Conservation (phyloP, 2,888 invertebrate genomes). For the Crioceris asparagi region DNA sequence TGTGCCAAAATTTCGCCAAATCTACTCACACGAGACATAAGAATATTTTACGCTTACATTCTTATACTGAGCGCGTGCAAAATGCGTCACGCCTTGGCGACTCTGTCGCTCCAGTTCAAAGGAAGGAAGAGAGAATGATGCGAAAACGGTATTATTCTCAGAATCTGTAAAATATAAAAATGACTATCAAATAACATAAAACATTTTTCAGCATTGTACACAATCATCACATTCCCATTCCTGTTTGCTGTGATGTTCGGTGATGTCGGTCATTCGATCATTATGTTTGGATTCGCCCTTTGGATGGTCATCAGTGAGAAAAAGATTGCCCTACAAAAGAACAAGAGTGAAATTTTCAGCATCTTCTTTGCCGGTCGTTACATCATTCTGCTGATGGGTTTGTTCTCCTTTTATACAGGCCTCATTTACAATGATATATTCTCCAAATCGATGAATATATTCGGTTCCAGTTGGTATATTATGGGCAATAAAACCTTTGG, state of each 20-base stretch:
- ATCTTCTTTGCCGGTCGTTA: conserved; percentile 70
- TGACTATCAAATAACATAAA: no score
- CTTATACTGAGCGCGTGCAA: no score
- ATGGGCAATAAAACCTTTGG: conserved; percentile 14
- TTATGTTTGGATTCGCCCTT: conserved; percentile 68
- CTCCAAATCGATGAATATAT: conserved; percentile 63
- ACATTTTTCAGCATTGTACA: conserved; percentile 33
- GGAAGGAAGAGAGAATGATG: no score
- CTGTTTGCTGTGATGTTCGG: conserved; percentile 96
- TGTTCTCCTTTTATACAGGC: conserved; percentile 67
- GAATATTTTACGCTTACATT: no score
- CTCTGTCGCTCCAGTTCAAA: no score
- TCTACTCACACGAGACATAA: no score
- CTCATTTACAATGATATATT: conserved; percentile 72
- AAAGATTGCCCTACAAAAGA: conserved; percentile 56
- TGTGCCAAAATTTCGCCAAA: no score
- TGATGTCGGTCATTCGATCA: conserved; percentile 80
- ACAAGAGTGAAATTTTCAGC: conserved; percentile 62
- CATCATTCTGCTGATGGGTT: conserved; percentile 67
- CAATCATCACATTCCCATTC: conserved; percentile 86
- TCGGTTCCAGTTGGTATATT: conserved; percentile 52
- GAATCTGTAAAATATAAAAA: no score
- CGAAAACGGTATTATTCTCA: no score
- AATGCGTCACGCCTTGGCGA: no score
- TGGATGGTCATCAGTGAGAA: conserved; percentile 78